A percentile compares a stretch with the other conserved stretches of the same genome.
phyloP scores from a whole-genome alignment of 1,140 invertebrate species.

The Pogonus chalceus region DNA sequence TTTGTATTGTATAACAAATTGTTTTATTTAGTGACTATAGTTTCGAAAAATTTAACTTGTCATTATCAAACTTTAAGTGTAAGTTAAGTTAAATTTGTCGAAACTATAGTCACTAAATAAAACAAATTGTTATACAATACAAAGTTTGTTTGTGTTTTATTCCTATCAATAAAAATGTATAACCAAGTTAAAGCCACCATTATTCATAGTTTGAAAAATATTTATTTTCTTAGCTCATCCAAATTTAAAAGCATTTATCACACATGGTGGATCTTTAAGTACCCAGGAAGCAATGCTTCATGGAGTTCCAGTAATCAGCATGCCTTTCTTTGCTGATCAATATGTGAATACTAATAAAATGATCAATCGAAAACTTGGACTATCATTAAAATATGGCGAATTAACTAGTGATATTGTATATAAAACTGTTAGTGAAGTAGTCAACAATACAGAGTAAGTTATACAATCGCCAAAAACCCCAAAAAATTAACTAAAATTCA shows the following conservation, averaged over 20 bases:
- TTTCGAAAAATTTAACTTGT: too few species aligned
- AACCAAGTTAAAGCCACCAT: too few species aligned
- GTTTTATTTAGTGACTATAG: too few species aligned
- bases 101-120: too few species aligned
- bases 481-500: too few species aligned
- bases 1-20: too few species aligned
- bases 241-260: slow-evolving; percentile 23
- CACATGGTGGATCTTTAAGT: slow-evolving; percentile 37
- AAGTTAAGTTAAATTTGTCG: too few species aligned
- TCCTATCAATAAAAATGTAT: slow-evolving; percentile 10
- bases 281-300: slow-evolving; percentile 37
- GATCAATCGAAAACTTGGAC: slow-evolving; percentile 11
- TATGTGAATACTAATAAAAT: slow-evolving; percentile 18
- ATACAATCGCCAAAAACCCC: too few species aligned
- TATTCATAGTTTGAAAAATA: too few species aligned
- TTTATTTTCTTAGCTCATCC: slow-evolving; percentile 22
- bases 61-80: too few species aligned
- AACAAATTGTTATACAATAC: too few species aligned
- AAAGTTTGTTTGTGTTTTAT: neutral
- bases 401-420: slow-evolving; percentile 17
- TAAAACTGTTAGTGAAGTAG: slow-evolving; percentile 14
- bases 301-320: slow-evolving; percentile 37
- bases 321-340: slow-evolving; percentile 40
- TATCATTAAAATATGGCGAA: slow-evolving; percentile 16
- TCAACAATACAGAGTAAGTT: slow-evolving; percentile 26